Conservation (phyloP, 2,113 vertebrate genomes). For the Columbina picui region DNA sequence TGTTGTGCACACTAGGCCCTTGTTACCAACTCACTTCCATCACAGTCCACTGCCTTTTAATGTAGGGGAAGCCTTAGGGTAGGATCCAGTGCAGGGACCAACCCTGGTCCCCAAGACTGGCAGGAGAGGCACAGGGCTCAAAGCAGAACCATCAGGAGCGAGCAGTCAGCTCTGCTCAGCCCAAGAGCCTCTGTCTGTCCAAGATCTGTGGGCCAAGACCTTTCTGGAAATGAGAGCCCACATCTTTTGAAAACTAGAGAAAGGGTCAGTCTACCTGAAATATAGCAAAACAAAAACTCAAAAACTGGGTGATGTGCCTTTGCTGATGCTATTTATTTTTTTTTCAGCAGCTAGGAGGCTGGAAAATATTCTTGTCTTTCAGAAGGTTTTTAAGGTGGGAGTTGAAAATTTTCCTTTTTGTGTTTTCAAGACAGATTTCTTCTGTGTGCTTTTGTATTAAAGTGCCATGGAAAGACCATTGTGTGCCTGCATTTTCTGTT, state of each 20-base stretch:
- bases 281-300: not conserved
- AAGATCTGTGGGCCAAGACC: not conserved
- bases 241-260: not conserved
- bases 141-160: not conserved
- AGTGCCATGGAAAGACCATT: not conserved
- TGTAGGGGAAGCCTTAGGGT: too few relatives aligned
- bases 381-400: not conserved
- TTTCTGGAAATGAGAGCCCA: not conserved
- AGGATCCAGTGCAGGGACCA: not conserved
- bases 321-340: not conserved
- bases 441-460: not conserved
- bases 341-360: not conserved
- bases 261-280: not conserved
- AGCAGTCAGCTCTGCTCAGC: not conserved
- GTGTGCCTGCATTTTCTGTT: rapidly evolving
- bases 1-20: rapidly evolving
- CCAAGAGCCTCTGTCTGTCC: not conserved
- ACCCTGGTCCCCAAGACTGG: rapidly evolving
- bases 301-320: not conserved
- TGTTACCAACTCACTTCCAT: not conserved
- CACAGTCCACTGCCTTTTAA: not conserved
- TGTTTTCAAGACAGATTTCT: not conserved
- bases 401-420: not conserved
- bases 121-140: not conserved
- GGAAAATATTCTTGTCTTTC: not conserved